Percentiles rank a stretch among this genome's conserved stretches.
These are phyloP conservation scores for Thera obeliscata DNA, from an alignment of 2,888 invertebrate genomes.

Conservation along the genomic window DNA sequence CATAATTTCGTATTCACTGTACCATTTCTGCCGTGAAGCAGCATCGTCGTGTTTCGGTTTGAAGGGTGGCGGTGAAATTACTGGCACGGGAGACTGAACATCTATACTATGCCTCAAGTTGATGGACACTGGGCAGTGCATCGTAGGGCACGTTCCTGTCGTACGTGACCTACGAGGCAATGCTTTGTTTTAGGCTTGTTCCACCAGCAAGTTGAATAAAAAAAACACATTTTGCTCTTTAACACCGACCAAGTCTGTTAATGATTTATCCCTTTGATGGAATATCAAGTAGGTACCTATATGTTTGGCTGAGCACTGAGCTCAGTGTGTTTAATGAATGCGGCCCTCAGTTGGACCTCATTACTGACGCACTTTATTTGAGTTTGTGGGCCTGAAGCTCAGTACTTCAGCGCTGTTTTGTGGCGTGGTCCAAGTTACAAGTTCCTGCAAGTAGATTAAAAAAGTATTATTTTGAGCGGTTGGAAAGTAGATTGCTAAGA, in stretches of 20 bases:
- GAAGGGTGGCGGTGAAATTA: too few relatives aligned
- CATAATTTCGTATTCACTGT: too few relatives aligned
- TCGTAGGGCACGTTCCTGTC: too few relatives aligned
- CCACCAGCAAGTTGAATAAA: too few relatives aligned
- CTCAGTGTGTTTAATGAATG: slow-evolving; percentile 35
- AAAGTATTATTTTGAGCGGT: neutral
- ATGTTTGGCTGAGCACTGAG: slow-evolving; percentile 19
- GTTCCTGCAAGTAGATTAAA: neutral
- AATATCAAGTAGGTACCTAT: slow-evolving; percentile 17
- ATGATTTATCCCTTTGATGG: slow-evolving; percentile 27
- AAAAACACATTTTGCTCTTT: neutral
- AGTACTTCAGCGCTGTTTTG: slow-evolving; percentile 30
- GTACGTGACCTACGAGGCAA: too few relatives aligned
- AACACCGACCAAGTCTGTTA: slow-evolving; percentile 7
- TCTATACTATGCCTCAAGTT: too few relatives aligned
- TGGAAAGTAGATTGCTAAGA: too few relatives aligned
- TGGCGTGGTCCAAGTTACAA: slow-evolving; percentile 9
- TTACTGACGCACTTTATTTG: slow-evolving; percentile 37
- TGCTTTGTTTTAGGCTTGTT: too few relatives aligned
- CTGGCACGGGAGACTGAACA: too few relatives aligned
- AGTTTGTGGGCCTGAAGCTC: slow-evolving; percentile 24
- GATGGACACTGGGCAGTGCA: too few relatives aligned
- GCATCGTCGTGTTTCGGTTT: too few relatives aligned
- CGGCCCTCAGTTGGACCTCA: slow-evolving; percentile 29
- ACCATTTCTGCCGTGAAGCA: too few relatives aligned